Evolutionary conservation across 2,888 invertebrate genomes (phyloP).

Genomic region (Monopis laevigella): DNA sequence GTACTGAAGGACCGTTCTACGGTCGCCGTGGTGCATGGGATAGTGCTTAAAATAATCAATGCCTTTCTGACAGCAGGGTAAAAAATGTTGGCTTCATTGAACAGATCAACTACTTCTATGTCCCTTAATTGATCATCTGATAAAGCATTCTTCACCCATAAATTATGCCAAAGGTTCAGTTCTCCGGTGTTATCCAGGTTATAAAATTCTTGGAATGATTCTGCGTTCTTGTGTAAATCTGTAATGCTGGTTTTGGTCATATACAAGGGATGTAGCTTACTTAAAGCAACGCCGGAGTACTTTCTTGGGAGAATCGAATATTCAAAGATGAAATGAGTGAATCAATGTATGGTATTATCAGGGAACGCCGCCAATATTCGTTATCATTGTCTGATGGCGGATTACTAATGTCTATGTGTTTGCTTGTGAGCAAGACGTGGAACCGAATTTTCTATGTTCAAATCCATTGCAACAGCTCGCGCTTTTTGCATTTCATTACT

Average conservation of each 20-base stretch:
- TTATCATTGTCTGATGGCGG: too few relatives aligned
- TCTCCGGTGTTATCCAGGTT: conserved; percentile 10
- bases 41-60: conserved; percentile 12
- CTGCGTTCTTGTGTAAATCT: conserved; percentile 8
- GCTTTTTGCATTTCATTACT: too few relatives aligned
- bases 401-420: too few relatives aligned
- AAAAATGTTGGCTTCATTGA: conserved; percentile 13
- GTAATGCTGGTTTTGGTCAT: conserved; percentile 9
- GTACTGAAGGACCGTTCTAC: too few relatives aligned
- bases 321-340: too few relatives aligned
- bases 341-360: too few relatives aligned
- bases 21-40: too few relatives aligned
- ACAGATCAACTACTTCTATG: conserved; percentile 11
- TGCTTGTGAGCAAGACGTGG: too few relatives aligned
- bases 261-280: conserved; percentile 6
- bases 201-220: conserved; percentile 10
- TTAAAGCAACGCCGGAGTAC: conserved; percentile 4
- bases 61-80: conserved; percentile 13
- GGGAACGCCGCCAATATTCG: too few relatives aligned
- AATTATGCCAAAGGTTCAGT: conserved; percentile 8
- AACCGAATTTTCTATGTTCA: too few relatives aligned
- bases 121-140: conserved; percentile 11
- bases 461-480: too few relatives aligned
- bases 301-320: conserved; percentile 12
- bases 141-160: conserved; percentile 5